Evolutionary conservation across 1,140 invertebrate genomes (phyloP), one percentile per base, ranked within the genome.

Genomic region (Schmidtea mediterranea): DNA sequence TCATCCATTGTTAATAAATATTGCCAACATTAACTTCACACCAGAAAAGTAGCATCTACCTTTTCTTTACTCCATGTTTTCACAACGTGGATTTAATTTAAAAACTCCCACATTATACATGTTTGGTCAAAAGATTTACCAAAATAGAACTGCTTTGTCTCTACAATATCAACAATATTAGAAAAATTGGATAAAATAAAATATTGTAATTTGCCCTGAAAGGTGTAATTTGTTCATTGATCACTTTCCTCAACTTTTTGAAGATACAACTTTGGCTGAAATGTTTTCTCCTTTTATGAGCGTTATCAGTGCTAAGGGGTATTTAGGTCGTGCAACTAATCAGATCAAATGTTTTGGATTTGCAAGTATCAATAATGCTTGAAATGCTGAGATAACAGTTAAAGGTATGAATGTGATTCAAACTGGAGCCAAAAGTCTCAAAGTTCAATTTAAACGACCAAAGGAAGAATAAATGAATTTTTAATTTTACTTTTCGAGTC

Each of bases 261-360:
- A 87, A 19, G 90, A 98, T 65, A 76, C 77, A 46, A 89, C 97
- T 67, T 76, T 97, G 58, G 92, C 90, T 76, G 86, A 94, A 73
- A 94, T 97, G 86, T 98, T 98, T 70, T 73, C 90, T 57, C 86
- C 89, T 43, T 98, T 97, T 67, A 90, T 90, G 55, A 89, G 86
- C 67, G 84, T 98, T 59, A 92, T 98, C 70, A 90, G 83, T 67
- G 90, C 87, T 59, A 97, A 97, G 74, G 90, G 97, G 52, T 98
- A 95, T 71, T 90, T 97, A 59, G 90, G 97, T 68, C 76, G 89
- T 56, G 89, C 87, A 61, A 98, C 90, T 56, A 95, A 95, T 73
- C 89, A 95, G 69, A 94, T 84, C 74, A 97, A 97, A 76, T 97
- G 90, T 73, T 97, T 97, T 70, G 90, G 89, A 63, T 97, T 98